Evolutionary conservation across 1,140 invertebrate genomes (phyloP).

Genomic region (Ceratoteleas bidentatus): DNA sequence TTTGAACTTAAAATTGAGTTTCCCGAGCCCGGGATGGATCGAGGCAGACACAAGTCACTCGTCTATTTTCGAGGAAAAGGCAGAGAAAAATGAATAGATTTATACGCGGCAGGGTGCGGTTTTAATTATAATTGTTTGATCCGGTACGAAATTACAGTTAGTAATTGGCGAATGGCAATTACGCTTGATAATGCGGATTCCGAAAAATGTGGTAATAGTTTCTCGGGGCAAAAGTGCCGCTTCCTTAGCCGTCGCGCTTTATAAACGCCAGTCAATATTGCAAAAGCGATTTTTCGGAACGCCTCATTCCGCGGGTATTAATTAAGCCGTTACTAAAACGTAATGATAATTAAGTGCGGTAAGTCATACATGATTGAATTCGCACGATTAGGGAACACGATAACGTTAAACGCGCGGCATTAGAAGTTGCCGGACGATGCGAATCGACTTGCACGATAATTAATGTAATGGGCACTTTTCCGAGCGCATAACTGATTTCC

Average conservation of each 20-base stretch:
- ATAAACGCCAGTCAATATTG: conserved; percentile 15
- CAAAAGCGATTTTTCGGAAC: conserved; percentile 16
- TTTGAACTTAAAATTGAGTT: conserved; percentile 34
- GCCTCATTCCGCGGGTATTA: conserved; percentile 20
- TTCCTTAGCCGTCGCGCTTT: conserved; percentile 3
- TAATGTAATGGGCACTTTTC: conserved; percentile 35
- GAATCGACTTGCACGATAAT: conserved; percentile 30
- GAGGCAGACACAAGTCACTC: too few relatives aligned
- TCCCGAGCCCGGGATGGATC: not conserved
- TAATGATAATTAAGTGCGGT: conserved; percentile 36
- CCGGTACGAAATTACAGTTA: too few relatives aligned
- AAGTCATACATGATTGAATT: conserved; percentile 52
- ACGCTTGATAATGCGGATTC: too few relatives aligned
- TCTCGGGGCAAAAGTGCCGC: conserved; percentile 4
- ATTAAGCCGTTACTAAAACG: conserved; percentile 29
- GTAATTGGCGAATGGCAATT: too few relatives aligned
- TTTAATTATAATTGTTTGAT: too few relatives aligned
- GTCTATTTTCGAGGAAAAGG: not conserved
- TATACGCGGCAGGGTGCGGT: too few relatives aligned
- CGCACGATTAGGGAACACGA: conserved; percentile 38
- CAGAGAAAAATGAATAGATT: too few relatives aligned
- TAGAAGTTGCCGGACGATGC: conserved; percentile 20
- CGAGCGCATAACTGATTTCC: conserved; percentile 26
- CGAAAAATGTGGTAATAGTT: not conserved
- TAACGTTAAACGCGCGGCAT: conserved; percentile 33